Base-by-base conservation (phyloP, 2,113 vertebrate genomes). In the Sylvia atricapilla region DNA sequence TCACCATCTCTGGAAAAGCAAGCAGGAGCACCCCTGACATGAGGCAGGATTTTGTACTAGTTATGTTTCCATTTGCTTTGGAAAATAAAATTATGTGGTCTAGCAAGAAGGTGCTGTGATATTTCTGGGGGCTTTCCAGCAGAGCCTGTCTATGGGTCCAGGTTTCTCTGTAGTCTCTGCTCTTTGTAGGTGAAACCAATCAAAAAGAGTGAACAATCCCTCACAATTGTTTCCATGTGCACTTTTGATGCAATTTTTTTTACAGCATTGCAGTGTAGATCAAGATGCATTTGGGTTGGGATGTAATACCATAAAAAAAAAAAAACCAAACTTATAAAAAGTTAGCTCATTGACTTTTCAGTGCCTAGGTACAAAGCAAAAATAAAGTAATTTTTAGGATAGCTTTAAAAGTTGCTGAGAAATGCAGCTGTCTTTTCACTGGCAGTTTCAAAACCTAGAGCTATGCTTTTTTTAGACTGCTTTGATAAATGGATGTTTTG, bases 401-500 rank as follows among this genome's bases (percentile, higher is more conserved):
- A 44, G 44, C 67, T 90, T 87, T 86, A 53, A 43, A 69, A 92
- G 69, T 31, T 74, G 69, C 78, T 84, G 84, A 84, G 73, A 37
- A 66, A 37, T 78, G 74, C 66, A 94, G 66, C 81, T 87, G 50
- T 28, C 73, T 95, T 63, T 89, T 81, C 56, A 75, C 47, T 9
- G 27, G 60, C 78, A 72, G 17, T 75, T 93, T 82, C 87, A 89
- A 89, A 91, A 67, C 47, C 56, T 70, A 81, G 50, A 81, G 53
- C 68, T 50, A 27, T 58, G 39, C 39, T 94, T 78, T 95, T 93
- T 93, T 94, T 41, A 64, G 44, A 70, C 41, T 84, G 28, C 91
- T 95, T 95, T 89, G 73, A 91, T 63, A 93, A 94, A 84, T 1
- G 21, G 33, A 39, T 91, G 62, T 91, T 96, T 95, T 89, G 92